A percentile compares a stretch with the other conserved stretches of the same genome.
Evolutionary conservation across 2,888 invertebrate genomes (phyloP).

Genomic region (Amphipyra tragopoginis): DNA sequence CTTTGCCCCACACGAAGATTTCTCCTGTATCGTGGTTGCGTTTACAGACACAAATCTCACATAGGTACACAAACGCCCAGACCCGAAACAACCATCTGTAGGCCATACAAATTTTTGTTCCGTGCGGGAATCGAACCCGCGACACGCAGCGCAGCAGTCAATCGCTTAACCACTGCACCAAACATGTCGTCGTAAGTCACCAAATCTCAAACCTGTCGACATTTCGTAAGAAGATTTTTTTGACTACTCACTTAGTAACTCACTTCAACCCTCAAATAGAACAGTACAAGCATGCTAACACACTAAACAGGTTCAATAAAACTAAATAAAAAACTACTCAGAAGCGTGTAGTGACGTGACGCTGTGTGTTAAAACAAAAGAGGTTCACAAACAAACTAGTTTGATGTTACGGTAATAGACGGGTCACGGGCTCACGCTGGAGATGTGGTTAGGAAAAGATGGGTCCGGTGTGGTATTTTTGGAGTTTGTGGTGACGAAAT

Average conservation of each 20-base stretch:
- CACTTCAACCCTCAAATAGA: constrained; percentile 9
- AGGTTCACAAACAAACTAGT: constrained; percentile 40
- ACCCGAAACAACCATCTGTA: too few species aligned
- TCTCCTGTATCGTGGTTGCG: too few species aligned
- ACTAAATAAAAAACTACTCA: constrained; percentile 14
- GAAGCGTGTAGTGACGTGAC: constrained; percentile 5
- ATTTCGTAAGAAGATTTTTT: too few species aligned
- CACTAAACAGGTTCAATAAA: constrained; percentile 37
- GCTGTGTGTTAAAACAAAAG: constrained; percentile 51
- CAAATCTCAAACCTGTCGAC: too few species aligned
- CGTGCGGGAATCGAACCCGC: too few species aligned
- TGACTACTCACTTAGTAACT: neutral
- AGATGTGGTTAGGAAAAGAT: neutral
- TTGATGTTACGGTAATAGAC: constrained; percentile 19
- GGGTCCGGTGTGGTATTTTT: constrained; percentile 2
- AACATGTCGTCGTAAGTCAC: too few species aligned
- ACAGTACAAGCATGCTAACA: constrained; percentile 14
- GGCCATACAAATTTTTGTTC: too few species aligned
- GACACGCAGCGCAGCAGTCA: too few species aligned
- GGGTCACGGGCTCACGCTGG: constrained; percentile 19
- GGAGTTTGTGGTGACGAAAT: neutral
- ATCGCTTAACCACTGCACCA: too few species aligned
- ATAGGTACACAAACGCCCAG: too few species aligned
- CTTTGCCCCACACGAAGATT: too few species aligned
- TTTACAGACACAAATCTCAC: too few species aligned